Evolutionary conservation across 2,888 invertebrate genomes (phyloP).

Genomic region (Itoplectis maculator): DNA sequence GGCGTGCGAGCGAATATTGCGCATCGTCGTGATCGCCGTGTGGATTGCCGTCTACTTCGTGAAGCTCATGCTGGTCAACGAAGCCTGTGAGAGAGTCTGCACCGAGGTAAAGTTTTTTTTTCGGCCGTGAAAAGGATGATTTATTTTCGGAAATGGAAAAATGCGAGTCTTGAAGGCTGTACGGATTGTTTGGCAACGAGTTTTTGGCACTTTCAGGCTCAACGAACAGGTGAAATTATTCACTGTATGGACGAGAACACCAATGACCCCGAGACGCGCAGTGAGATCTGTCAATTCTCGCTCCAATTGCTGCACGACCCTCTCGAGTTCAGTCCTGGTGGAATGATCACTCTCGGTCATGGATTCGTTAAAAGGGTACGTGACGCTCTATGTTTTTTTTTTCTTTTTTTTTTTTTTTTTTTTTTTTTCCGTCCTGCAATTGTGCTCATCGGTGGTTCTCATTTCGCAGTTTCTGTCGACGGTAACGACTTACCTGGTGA

Average conservation of each 20-base stretch:
- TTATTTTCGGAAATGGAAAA: background rate
- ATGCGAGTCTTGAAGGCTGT: background rate
- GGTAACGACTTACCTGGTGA: slow-evolving; percentile 33
- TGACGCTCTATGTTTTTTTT: too few species aligned
- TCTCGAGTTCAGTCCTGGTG: slow-evolving; percentile 58
- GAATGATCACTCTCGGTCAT: slow-evolving; percentile 63
- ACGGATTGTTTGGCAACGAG: background rate
- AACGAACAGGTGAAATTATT: slow-evolving; percentile 50
- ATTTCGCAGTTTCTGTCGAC: slow-evolving; percentile 30
- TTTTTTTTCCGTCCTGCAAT: background rate
- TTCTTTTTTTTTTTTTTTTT: too few species aligned
- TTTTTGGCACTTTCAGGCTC: slow-evolving; percentile 25
- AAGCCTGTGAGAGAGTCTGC: background rate
- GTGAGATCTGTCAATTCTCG: slow-evolving; percentile 61
- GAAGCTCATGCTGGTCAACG: background rate
- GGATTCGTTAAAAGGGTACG: slow-evolving; percentile 57
- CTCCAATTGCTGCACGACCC: slow-evolving; percentile 66
- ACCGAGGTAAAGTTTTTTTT: background rate
- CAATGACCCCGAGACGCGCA: slow-evolving; percentile 25
- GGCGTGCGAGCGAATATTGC: background rate
- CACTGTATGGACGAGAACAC: slow-evolving; percentile 27
- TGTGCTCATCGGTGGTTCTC: background rate
- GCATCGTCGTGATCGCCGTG: background rate
- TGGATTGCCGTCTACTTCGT: background rate
- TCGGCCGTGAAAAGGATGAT: background rate